Percentiles rank a stretch among this genome's conserved stretches.
phyloP scores from a whole-genome alignment of 30 jellyfish, hydroid and myxozoan genomes.

The Aurelia sp. region DNA sequence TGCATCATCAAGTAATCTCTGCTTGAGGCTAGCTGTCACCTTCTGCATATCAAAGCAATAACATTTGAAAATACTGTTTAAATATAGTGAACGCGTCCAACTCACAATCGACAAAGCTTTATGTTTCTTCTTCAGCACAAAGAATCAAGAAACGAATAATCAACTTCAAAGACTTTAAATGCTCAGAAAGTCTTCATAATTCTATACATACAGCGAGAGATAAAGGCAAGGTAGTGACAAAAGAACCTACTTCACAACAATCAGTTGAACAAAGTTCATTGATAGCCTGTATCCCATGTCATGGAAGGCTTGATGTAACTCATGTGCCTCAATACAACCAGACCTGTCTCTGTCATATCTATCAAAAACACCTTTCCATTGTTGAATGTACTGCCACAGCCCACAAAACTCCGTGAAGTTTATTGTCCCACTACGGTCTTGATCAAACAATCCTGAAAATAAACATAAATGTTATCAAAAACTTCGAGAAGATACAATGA shows the following conservation, averaged over 20 bases:
- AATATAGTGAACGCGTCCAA: too few relatives aligned
- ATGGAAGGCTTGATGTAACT: conserved; percentile 52
- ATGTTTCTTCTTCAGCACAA: too few relatives aligned
- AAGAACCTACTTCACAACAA: conserved; percentile 62
- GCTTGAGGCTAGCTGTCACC: too few relatives aligned
- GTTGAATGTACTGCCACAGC: conserved; percentile 73
- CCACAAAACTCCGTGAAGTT: conserved; percentile 67
- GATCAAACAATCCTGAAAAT: conserved; percentile 78
- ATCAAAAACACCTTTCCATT: conserved; percentile 75
- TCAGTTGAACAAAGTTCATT: conserved; percentile 49
- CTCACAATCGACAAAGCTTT: too few relatives aligned
- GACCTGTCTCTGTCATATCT: conserved; percentile 77
- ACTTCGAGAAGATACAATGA: neutral
- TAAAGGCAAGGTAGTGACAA: neutral
- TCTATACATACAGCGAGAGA: neutral
- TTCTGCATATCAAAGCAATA: too few relatives aligned
- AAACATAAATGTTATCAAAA: neutral
- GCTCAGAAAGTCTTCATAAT: too few relatives aligned
- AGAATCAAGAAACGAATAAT: too few relatives aligned
- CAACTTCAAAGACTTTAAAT: too few relatives aligned
- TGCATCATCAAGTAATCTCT: too few relatives aligned
- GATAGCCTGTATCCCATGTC: conserved; percentile 82
- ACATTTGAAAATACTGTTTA: too few relatives aligned
- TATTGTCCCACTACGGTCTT: conserved; percentile 79
- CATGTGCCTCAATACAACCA: conserved; percentile 70